Base-by-base conservation (phyloP, 1,140 invertebrate species). In the Drosophila serrata region DNA sequence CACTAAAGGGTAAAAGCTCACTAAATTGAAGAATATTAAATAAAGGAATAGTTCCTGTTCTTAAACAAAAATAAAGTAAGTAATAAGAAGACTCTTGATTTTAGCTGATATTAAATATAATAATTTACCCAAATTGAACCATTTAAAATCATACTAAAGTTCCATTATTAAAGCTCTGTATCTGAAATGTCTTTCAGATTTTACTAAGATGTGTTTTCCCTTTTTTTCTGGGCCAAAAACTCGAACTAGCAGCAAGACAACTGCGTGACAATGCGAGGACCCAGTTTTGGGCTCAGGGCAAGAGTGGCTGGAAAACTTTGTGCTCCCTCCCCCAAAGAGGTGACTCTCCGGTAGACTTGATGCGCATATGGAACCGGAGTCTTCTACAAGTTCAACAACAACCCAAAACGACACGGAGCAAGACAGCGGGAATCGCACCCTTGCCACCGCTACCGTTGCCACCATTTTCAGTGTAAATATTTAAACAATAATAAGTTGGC, bases 401-500 rank as follows among this genome's bases (percentile, higher is more conserved):
- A 57, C 43, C 58, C 55, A 46, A 60, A 37, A 37, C 55, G 37
- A 57, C 58, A 65, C 46, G 45, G 19, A 35, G 72, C 53, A 65
- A 22, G 63, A 56, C 39, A 62, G 51, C 67, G 57, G 31, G 19
- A 78, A 46, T 60, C 67, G 62, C 62, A 68, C 46, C 45, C 65
- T 60, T 31, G 45, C 58, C 53, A 29, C 37, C 19, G 11, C 46
- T 35, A 43, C 27, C 43, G 24, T 42, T 35, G 57, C 40, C 60
- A 17, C 58, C 65, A 73, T 79, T 82, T 42, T 61, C 72, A 69
- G 77, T 85, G 86, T 90, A 90, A 90, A 90, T 90, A 90, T 90
- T 90, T 90, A 90, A 90, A 90, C 85, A 90, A 90, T 90, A 90
- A 90, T 90, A 90, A 90, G 78, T 85, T 90, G 70, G 78, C 86